Percentiles rank a stretch among this genome's conserved stretches.
Evolutionary conservation across 2,888 invertebrate species (phyloP).

Genomic region (Mythimna albipuncta): DNA sequence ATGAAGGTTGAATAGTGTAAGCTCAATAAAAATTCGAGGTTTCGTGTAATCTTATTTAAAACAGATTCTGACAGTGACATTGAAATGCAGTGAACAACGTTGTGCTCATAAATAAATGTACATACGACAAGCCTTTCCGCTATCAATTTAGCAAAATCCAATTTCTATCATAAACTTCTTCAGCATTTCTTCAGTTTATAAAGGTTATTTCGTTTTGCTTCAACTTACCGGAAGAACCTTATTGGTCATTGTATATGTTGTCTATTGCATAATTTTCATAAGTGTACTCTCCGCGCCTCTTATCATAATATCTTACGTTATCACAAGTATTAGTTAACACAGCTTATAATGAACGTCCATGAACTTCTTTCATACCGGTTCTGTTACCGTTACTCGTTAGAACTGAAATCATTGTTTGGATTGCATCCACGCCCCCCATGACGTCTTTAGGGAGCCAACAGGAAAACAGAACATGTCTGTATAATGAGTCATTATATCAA

Average conservation of each 20-base stretch:
- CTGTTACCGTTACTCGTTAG: slow-evolving; percentile 18
- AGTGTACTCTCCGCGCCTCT: slow-evolving; percentile 12
- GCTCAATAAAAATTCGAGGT: slow-evolving; percentile 43
- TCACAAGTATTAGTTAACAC: slow-evolving; percentile 5
- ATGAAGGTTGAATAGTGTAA: slow-evolving; percentile 40
- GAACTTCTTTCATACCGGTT: slow-evolving; percentile 46
- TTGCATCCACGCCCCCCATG: slow-evolving; percentile 31
- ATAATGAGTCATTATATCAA: slow-evolving; percentile 29
- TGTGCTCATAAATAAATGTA: neutral
- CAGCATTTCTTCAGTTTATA: too few relatives aligned
- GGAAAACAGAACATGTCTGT: slow-evolving; percentile 27
- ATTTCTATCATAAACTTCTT: neutral
- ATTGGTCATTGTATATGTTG: slow-evolving; percentile 24
- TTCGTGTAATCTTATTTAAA: slow-evolving; percentile 33
- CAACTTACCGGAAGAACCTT: slow-evolving; percentile 11
- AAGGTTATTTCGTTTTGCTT: neutral
- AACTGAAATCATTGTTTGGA: slow-evolving; percentile 36
- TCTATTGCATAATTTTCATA: neutral
- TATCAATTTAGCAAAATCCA: slow-evolving; percentile 4
- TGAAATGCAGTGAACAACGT: slow-evolving; percentile 17
- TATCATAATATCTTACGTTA: slow-evolving; percentile 43
- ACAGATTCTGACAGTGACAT: slow-evolving; percentile 40
- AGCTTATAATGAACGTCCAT: slow-evolving; percentile 30
- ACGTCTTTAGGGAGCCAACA: slow-evolving; percentile 38
- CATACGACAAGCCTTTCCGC: slow-evolving; percentile 17